phyloP scores from a whole-genome alignment of 2,797 vertebrate genomes.

The Odontamblyopus rebecca region DNA sequence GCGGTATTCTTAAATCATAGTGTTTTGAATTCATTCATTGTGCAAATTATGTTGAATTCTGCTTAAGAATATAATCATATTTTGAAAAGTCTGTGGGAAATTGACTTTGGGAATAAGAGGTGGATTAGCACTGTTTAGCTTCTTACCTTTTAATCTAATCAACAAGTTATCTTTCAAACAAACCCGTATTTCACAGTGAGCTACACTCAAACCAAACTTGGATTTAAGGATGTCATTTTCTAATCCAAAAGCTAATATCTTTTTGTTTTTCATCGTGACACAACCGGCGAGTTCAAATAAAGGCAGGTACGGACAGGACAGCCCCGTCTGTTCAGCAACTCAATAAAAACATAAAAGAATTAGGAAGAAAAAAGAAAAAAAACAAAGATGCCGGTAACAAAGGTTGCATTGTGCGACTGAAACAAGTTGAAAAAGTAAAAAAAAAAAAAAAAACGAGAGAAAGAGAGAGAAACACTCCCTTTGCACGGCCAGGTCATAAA shows the following conservation, averaged over 20 bases:
- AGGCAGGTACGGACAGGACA: constrained; percentile 52
- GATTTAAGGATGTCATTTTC: neutral
- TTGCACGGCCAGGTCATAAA: constrained; percentile 77
- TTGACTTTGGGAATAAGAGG: too few species aligned
- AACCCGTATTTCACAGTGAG: neutral
- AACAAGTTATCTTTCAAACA: neutral
- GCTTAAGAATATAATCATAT: too few species aligned
- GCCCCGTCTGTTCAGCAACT: neutral
- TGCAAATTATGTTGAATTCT: neutral
- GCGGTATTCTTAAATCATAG: too few species aligned
- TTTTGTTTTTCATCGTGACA: constrained; percentile 43
- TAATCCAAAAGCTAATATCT: neutral
- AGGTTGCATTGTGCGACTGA: constrained; percentile 82
- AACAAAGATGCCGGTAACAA: constrained; percentile 80
- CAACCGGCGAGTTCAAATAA: constrained; percentile 62
- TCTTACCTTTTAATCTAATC: too few species aligned
- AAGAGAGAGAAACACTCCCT: constrained; percentile 75
- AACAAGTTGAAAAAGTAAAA: constrained; percentile 80
- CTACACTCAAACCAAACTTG: neutral
- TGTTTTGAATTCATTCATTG: neutral
- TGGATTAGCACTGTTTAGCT: too few species aligned
- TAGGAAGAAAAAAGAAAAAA: constrained; percentile 61
- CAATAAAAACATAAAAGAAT: constrained; percentile 23
- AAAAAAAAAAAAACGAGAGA: constrained; percentile 24
- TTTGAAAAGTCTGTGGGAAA: too few species aligned